Evolutionary conservation across 1,140 invertebrate species (phyloP), one percentile per base, ranked within the genome.

Genomic region (Apis mellifera): DNA sequence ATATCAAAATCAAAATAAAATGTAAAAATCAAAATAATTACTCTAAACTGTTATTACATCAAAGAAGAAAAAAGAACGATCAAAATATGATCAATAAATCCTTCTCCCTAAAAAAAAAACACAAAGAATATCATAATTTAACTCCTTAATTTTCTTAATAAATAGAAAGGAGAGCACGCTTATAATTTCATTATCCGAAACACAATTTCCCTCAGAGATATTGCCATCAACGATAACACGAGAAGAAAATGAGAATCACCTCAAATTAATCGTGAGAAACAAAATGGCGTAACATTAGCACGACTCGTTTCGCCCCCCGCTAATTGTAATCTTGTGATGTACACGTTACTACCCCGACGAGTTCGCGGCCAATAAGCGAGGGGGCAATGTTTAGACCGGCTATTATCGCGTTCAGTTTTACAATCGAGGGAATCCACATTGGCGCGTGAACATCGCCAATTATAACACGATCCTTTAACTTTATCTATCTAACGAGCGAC

Each of bases 321-420:
- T 79, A 86, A 78, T 79, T 85, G 72, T 42, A n/a, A 26, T 23
- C 52, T 64, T 48, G 32, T 42, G 74, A 82, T 77, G 59, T n/a
- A 79, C 65, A 21, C 9, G 9, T 13, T 50, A 15, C 19, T 75
- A n/a, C n/a, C n/a, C 7, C 9, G 48, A 23, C 66, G 3, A 48
- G 59, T 48, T 32, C 32, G 17, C 42, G 11, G 13, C 21, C n/a
- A 71, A 59, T 48, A 32, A 59, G 59, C 9, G 55, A 2, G 2
- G 4, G 5, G n/a, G n/a, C n/a, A n/a, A n/a, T 57, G 82, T 83
- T 78, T 66, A 83, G 81, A 75, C 42, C 65, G 59, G 19, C 55
- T 54, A 64, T 75, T 86, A 62, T 83, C 26, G 69, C 66, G 55
- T 86, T 78, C 52, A 79, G 75, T 79, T 55, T 32, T n/a, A 23